Percentiles rank a stretch among this genome's conserved stretches.
phyloP scores from a whole-genome alignment of 1,140 invertebrate genomes.

The Camponotus floridanus region DNA sequence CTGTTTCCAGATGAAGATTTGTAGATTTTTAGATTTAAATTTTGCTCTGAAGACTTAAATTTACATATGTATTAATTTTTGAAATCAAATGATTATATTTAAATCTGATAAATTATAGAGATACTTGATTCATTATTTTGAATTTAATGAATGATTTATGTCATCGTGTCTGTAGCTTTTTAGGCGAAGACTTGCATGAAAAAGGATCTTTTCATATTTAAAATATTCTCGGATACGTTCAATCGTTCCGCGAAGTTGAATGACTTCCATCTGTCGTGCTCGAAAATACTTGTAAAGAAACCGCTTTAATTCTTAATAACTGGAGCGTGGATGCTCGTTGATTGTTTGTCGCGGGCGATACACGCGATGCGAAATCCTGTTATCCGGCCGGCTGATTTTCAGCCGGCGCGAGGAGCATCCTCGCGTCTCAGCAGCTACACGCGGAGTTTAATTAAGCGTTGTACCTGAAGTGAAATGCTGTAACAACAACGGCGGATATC shows the following conservation, averaged over 20 bases:
- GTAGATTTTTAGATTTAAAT: background rate
- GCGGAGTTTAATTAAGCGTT: constrained; percentile 80
- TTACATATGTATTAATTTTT: background rate
- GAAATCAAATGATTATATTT: background rate
- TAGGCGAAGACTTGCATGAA: background rate
- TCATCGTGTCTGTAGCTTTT: background rate
- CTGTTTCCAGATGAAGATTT: background rate
- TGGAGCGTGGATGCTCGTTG: constrained; percentile 51
- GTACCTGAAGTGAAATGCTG: constrained; percentile 75
- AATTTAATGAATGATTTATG: background rate
- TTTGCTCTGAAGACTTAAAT: background rate
- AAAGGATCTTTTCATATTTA: background rate
- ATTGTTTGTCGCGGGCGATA: constrained; percentile 55
- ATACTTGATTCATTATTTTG: background rate
- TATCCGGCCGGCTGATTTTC: constrained; percentile 68
- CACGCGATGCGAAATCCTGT: constrained; percentile 60
- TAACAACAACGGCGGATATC: constrained; percentile 76
- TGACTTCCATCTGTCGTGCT: constrained; percentile 23
- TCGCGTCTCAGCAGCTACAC: constrained; percentile 69
- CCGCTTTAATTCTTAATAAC: constrained; percentile 51
- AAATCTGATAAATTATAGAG: background rate
- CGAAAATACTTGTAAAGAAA: constrained; percentile 31
- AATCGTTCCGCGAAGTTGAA: constrained; percentile 25
- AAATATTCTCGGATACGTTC: background rate
- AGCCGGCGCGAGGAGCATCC: constrained; percentile 61